phyloP scores from a whole-genome alignment of 2,113 vertebrate genomes.

The Cyanoramphus novaezelandiae region DNA sequence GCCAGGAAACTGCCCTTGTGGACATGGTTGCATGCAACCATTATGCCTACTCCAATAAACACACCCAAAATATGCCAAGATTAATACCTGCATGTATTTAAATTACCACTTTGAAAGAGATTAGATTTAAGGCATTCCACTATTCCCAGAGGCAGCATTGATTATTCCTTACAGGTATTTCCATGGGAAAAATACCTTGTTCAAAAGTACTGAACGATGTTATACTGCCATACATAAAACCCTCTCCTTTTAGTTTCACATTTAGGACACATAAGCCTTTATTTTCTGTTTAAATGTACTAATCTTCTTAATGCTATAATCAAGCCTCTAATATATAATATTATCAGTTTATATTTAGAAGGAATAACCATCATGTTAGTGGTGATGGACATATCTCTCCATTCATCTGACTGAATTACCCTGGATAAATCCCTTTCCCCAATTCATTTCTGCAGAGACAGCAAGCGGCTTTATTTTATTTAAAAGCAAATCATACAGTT shows the following conservation, averaged over 20 bases:
- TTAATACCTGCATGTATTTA: neutral
- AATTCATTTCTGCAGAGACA: slow-evolving; percentile 54
- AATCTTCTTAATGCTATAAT: slow-evolving; percentile 66
- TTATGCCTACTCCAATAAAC: neutral
- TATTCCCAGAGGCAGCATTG: neutral
- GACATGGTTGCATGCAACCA: neutral
- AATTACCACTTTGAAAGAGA: neutral
- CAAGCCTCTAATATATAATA: slow-evolving; percentile 54
- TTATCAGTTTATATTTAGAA: slow-evolving; percentile 68
- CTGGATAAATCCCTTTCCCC: slow-evolving; percentile 49
- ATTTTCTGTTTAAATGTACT: slow-evolving; percentile 50
- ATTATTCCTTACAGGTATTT: neutral
- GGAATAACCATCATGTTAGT: slow-evolving; percentile 30
- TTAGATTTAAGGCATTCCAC: neutral
- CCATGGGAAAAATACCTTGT: neutral
- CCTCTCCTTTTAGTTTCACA: neutral
- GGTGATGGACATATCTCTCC: slow-evolving; percentile 54
- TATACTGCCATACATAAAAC: neutral
- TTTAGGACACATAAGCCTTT: slow-evolving; percentile 50
- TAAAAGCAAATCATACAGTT: slow-evolving; percentile 35
- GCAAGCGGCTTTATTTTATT: slow-evolving; percentile 48
- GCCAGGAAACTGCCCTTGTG: neutral
- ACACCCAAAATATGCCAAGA: neutral
- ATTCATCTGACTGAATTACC: slow-evolving; percentile 65
- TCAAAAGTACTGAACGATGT: neutral